phyloP scores from a whole-genome alignment of 2,888 invertebrate species.

The Polymixis lichenea region DNA sequence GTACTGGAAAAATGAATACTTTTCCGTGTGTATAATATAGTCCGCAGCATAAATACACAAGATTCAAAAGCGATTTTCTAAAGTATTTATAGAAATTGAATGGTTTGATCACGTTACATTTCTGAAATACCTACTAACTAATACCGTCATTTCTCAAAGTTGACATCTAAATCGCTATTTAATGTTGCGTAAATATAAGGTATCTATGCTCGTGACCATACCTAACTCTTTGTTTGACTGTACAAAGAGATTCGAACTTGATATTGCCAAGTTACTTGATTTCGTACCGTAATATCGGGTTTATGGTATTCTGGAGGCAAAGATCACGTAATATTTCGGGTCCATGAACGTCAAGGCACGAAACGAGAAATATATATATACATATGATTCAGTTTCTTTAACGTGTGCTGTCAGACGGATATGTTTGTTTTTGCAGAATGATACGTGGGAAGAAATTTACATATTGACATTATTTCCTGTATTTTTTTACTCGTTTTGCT shows the following conservation, averaged over 20 bases:
- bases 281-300: slow-evolving; percentile 37
- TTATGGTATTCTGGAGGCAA: slow-evolving; percentile 38
- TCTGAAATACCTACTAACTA: neutral
- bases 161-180: neutral
- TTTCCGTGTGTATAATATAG: neutral
- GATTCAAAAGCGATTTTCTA: neutral
- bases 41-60: neutral
- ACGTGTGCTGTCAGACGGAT: slow-evolving; percentile 8
- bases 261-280: slow-evolving; percentile 47
- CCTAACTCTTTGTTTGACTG: slow-evolving; percentile 9
- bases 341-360: slow-evolving; percentile 38
- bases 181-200: neutral
- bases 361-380: slow-evolving; percentile 20
- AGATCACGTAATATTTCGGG: slow-evolving; percentile 49
- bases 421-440: slow-evolving; percentile 34
- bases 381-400: slow-evolving; percentile 36
- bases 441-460: slow-evolving; percentile 17
- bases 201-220: neutral
- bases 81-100: neutral
- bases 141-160: neutral
- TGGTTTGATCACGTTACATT: neutral
- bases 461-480: slow-evolving; percentile 28
- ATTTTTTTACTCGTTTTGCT: neutral
- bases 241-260: slow-evolving; percentile 32
- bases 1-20: neutral